Base-by-base conservation (phyloP, 2,113 vertebrate genomes). In the Melanocharis versteri region DNA sequence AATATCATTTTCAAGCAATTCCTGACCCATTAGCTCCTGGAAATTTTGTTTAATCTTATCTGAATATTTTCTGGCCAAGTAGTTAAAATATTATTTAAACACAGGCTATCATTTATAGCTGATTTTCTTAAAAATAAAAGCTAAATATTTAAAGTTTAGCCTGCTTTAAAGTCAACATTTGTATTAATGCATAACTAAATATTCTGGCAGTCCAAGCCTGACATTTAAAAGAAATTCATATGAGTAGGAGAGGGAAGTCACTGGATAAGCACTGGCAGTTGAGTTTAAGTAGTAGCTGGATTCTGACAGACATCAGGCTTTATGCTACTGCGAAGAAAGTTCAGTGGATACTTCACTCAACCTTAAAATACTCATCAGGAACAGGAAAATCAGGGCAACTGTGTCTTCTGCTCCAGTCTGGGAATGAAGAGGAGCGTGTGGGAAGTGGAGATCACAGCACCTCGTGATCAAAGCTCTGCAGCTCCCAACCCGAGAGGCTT, bases 121-220 rank as follows among this genome's bases (percentile, higher is more conserved):
- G 44, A 13, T 47, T 75, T 61, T 88, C 53, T 6, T 20, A 7
- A 6, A 8, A n/a, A 75, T 50, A 76, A 78, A 35, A 35, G 15
- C 27, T 71, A 89, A 86, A 86, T 90, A 77, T 90, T 96, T 88
- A 22, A 86, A 93, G 33, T 80, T 83, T 80, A 77, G 21, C 47
- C 15, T 92, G 20, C 75, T 86, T 95, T 77, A 86, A 88, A 72
- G 45, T 83, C 79, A 92, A 61, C 58, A 65, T 92, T 92, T 93
- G 14, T 88, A 47, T 86, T 90, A 86, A 88, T 62, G 58, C 16
- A 24, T 65, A 73, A 54, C 76, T 83, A 83, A 97, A 90, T 88
- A 53, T 57, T 86, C 85, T 90, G 88, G 45, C 79, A 90, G 35
- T 17, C 40, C 26, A 66, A 86, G 62, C 28, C 58, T 81, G 82